phyloP scores from a whole-genome alignment of 2,888 invertebrate species.

The Omphaloscelis lunosa region DNA sequence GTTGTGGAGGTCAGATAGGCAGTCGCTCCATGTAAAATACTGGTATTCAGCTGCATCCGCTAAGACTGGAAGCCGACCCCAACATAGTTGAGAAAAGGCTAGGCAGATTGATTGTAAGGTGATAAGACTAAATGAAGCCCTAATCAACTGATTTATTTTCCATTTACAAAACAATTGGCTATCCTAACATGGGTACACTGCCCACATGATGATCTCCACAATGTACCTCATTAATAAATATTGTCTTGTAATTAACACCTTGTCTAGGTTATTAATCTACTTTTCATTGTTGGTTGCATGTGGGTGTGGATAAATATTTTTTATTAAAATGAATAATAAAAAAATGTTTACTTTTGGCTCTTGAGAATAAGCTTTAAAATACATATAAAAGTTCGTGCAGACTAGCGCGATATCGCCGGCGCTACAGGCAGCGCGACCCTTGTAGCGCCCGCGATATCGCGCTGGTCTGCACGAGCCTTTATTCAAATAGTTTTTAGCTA shows the following conservation, averaged over 20 bases:
- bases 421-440: too few relatives aligned
- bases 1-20: too few relatives aligned
- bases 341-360: not conserved
- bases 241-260: conserved; percentile 29
- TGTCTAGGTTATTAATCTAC: not conserved
- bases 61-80: too few relatives aligned
- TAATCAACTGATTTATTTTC: conserved; percentile 1
- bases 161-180: conserved; percentile 15
- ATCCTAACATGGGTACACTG: not conserved
- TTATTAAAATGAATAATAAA: not conserved
- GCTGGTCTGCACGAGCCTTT: too few relatives aligned
- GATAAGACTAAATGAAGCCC: not conserved
- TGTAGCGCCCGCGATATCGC: too few relatives aligned
- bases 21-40: too few relatives aligned
- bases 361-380: not conserved
- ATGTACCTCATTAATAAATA: conserved; percentile 28
- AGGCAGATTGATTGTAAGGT: too few relatives aligned
- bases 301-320: not conserved
- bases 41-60: too few relatives aligned
- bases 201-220: not conserved
- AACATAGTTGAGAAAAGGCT: too few relatives aligned
- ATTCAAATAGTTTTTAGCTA: not conserved
- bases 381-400: too few relatives aligned
- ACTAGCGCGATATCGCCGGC: too few relatives aligned
- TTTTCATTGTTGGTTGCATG: not conserved